Percentiles rank a stretch among this genome's conserved stretches.
Conservation (phyloP, 2,113 vertebrate species). For the Elaphurus davidianus region DNA sequence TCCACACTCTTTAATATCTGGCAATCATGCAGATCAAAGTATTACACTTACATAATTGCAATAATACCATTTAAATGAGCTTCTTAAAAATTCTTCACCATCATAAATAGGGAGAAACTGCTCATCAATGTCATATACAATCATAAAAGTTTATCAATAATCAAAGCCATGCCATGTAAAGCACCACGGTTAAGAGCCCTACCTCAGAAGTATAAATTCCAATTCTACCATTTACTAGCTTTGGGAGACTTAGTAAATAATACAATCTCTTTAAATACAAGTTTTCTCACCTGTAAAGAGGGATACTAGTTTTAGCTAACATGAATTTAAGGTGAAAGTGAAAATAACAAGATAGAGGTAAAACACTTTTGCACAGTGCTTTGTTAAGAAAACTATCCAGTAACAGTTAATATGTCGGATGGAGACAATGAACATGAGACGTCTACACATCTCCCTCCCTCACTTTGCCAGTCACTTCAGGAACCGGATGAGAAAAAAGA, state of each 20-base stretch:
- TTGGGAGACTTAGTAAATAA: not conserved
- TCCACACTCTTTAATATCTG: not conserved
- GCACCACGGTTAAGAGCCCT: not conserved
- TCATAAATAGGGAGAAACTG: not conserved
- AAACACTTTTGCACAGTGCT: not conserved
- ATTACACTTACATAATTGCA: not conserved
- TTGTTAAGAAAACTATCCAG: not conserved
- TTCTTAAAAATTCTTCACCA: not conserved
- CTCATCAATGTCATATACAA: not conserved
- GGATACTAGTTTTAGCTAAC: not conserved
- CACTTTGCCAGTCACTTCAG: not conserved
- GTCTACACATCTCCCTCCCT: not conserved
- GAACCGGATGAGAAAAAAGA: not conserved
- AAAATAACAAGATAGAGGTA: not conserved
- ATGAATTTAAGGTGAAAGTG: not conserved
- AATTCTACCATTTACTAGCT: not conserved
- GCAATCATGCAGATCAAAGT: not conserved
- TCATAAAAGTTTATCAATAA: not conserved
- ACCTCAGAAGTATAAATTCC: not conserved
- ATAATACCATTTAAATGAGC: not conserved
- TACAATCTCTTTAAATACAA: not conserved
- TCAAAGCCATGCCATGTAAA: not conserved
- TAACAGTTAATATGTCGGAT: not conserved
- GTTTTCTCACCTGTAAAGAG: not conserved
- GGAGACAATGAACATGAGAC: not conserved